A percentile compares a stretch with the other conserved stretches of the same genome.
Evolutionary conservation across 1,140 invertebrate genomes (phyloP).

Genomic region (Schlechtendalia chinensis): DNA sequence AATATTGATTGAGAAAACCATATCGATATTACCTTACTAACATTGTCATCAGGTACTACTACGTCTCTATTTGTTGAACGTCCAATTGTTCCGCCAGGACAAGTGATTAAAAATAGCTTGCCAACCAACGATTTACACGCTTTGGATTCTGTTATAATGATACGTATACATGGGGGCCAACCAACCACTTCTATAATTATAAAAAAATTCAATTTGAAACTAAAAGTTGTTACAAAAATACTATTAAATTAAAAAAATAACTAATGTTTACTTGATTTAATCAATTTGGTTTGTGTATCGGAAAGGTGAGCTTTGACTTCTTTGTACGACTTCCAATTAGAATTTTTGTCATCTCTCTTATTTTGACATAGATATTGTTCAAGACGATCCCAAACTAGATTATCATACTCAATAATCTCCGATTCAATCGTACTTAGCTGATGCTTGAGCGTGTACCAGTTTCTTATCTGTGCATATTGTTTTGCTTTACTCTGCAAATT

Average conservation of each 20-base stretch:
- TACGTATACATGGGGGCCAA: constrained; percentile 81
- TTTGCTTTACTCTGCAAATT: constrained; percentile 48
- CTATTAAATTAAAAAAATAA: not conserved
- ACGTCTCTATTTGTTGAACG: constrained; percentile 75
- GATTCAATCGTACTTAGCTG: constrained; percentile 22
- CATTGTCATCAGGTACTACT: constrained; percentile 73
- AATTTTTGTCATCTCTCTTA: constrained; percentile 43
- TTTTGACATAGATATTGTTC: constrained; percentile 39
- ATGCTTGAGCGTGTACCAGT: constrained; percentile 44
- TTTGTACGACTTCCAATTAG: constrained; percentile 43
- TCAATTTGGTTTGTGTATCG: constrained; percentile 42
- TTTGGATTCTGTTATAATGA: constrained; percentile 78
- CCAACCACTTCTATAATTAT: constrained; percentile 63
- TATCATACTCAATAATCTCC: constrained; percentile 45
- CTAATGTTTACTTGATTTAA: constrained; percentile 41
- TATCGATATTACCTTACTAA: constrained; percentile 68
- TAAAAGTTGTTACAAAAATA: not conserved
- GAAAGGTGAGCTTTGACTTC: constrained; percentile 40
- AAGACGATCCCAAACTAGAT: constrained; percentile 36
- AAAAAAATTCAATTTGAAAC: constrained; percentile 29
- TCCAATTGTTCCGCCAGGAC: constrained; percentile 79
- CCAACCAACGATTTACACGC: constrained; percentile 70
- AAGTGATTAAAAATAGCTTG: constrained; percentile 80
- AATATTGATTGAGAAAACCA: not conserved
- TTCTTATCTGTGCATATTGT: constrained; percentile 49